Percentiles rank a stretch among this genome's conserved stretches.
Evolutionary conservation across 2,888 invertebrate species (phyloP).

Genomic region (Perdita meconis): DNA sequence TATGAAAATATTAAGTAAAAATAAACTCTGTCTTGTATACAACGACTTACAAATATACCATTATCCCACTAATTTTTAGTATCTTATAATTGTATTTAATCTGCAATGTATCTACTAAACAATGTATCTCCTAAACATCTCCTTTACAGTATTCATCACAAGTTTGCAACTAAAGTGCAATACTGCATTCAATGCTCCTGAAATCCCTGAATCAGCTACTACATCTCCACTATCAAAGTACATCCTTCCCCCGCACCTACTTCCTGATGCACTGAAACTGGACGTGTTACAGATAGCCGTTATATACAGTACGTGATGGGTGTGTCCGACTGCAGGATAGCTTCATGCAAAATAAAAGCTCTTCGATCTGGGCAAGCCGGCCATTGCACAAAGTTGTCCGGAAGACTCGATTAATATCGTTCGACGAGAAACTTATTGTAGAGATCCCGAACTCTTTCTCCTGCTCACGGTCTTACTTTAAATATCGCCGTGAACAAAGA

Average conservation of each 20-base stretch:
- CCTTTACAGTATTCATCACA: too few species aligned
- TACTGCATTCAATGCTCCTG: too few species aligned
- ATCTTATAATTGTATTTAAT: too few species aligned
- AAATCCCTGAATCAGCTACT: too few species aligned
- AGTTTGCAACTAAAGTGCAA: too few species aligned
- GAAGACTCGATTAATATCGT: neutral
- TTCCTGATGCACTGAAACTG: neutral
- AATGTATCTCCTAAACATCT: too few species aligned
- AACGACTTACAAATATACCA: too few species aligned
- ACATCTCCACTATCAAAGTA: neutral
- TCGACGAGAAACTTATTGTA: neutral
- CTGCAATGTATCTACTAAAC: too few species aligned
- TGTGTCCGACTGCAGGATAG: neutral
- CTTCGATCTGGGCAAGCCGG: neutral
- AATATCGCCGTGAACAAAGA: neutral
- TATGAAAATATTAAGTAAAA: too few species aligned
- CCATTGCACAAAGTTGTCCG: neutral
- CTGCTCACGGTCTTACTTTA: too few species aligned
- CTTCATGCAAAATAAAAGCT: neutral
- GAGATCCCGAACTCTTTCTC: neutral
- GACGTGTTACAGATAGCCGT: neutral
- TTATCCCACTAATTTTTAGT: too few species aligned
- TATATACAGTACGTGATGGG: neutral
- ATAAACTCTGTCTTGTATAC: too few species aligned
- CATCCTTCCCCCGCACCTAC: neutral